These are phyloP conservation scores for Gallinago undulata DNA, from an alignment of 2,113 vertebrate species.

Conservation along the genomic window DNA sequence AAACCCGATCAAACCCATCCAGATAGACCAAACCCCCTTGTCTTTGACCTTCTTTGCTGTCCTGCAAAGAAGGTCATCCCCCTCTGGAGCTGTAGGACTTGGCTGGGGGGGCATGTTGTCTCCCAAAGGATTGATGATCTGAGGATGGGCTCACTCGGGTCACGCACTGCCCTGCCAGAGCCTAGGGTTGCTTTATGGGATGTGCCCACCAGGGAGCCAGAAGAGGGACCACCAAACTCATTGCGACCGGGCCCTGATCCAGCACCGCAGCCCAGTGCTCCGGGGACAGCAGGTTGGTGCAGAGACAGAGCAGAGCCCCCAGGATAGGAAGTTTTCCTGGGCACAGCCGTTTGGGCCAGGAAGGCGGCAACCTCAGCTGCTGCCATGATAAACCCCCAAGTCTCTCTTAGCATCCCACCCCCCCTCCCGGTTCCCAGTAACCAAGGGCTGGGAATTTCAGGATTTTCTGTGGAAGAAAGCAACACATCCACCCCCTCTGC, in stretches of 20 bases:
- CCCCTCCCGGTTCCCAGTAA: not conserved
- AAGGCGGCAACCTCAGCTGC: constrained; percentile 19
- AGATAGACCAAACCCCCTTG: not conserved
- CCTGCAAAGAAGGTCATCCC: not conserved
- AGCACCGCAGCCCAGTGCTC: not conserved
- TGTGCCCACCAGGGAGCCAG: not conserved
- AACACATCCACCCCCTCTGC: not conserved
- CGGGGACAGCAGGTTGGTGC: not conserved
- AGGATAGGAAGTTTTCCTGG: not conserved
- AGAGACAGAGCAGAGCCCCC: not conserved
- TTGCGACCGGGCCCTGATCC: not conserved
- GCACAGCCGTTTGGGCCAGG: constrained; percentile 30
- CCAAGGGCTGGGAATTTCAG: not conserved
- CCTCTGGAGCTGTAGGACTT: not conserved
- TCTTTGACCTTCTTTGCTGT: not conserved
- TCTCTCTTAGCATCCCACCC: not conserved
- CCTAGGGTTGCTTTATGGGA: not conserved
- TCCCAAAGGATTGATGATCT: not conserved
- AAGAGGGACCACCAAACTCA: not conserved
- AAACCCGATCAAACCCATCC: not conserved
- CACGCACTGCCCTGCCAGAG: not conserved
- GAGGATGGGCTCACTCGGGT: not conserved
- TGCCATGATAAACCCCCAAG: not conserved
- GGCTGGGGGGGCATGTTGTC: not conserved
- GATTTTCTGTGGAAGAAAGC: constrained; percentile 22